These are phyloP conservation scores for Pecten maximus DNA, from an alignment of 2,888 invertebrate genomes.

Conservation along the genomic window DNA sequence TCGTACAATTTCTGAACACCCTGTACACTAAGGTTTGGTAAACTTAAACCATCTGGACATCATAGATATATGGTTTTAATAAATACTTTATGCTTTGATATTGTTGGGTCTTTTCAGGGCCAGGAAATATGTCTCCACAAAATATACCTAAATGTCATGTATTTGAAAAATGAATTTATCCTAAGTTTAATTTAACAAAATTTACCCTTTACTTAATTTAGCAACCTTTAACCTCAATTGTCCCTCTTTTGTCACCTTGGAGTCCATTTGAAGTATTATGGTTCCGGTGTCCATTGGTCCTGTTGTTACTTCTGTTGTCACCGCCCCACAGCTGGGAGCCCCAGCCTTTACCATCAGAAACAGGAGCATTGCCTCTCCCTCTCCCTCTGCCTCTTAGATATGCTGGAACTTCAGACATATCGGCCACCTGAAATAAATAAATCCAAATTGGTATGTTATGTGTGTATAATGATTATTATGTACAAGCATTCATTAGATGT, in stretches of 20 bases:
- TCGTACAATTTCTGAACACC: no score
- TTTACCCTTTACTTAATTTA: neutral
- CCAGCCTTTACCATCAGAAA: neutral
- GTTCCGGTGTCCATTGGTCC: neutral
- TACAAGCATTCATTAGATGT: no score
- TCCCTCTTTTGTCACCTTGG: neutral
- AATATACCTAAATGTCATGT: no score
- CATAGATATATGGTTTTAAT: no score
- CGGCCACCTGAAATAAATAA: neutral
- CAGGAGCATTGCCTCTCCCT: conserved; percentile 63
- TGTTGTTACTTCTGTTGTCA: neutral
- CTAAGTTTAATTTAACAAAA: no score
- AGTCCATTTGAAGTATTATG: neutral
- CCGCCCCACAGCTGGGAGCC: conserved; percentile 8
- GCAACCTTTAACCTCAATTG: neutral
- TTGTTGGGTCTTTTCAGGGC: no score
- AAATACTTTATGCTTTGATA: no score
- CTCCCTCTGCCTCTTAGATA: conserved; percentile 73
- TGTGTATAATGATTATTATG: no score
- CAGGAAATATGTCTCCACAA: no score
- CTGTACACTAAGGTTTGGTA: no score
- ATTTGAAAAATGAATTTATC: no score
- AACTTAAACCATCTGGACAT: no score
- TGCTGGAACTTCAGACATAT: conserved; percentile 70
- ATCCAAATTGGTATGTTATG: neutral